Evolutionary conservation across 2,797 vertebrate genomes (phyloP), one percentile per base, ranked within the genome.

Genomic region (Lepus oiostolus): DNA sequence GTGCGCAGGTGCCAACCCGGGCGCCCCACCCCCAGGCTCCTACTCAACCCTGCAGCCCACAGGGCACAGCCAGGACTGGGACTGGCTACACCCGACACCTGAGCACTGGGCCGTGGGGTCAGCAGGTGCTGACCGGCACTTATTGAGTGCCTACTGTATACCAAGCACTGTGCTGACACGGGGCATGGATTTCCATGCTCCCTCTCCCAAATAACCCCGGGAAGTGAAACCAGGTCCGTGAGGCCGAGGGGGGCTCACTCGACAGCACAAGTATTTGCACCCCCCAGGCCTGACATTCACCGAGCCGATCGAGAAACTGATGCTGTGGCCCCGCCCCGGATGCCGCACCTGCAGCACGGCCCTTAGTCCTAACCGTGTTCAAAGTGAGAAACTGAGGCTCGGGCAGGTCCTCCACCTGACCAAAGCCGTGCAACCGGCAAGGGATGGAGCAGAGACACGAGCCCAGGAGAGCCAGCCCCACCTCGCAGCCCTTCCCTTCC

Each of bases 381-480:
- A 90, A 80, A n/a, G 7, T 11, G 71, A 52, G 91, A 95, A 87
- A 90, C 60, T 14, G 7, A 89, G 92, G 82, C 52, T 68, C 63
- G 21, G 74, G 67, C 76, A 82, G 10, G 42, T 14, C 1, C 7
- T 7, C 60, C 79, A 52, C 47, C 67, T 22, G 72, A 58, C 62
- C 60, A 42, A 1, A 0, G 11, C 52, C 68, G 62, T 60, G 52
- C 16, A 13, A 11, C 0, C 4, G 38, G 30, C 75, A 32, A 72
- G 30, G 22, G 50, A 63, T 62, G 13, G 71, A 63, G 32, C 75
- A 13, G 75, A 85, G 79, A 54, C 22, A 32, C 3, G 26, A 72
- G 71, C 38, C 89, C 54, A 4, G 30, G 62, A 2, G 10, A 71
- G 63, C 42, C 0, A 14, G 52, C 47, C 52, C 32, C 52, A 8